phyloP scores from a whole-genome alignment of 2,888 invertebrate species.

The Gerosis bhagava region DNA sequence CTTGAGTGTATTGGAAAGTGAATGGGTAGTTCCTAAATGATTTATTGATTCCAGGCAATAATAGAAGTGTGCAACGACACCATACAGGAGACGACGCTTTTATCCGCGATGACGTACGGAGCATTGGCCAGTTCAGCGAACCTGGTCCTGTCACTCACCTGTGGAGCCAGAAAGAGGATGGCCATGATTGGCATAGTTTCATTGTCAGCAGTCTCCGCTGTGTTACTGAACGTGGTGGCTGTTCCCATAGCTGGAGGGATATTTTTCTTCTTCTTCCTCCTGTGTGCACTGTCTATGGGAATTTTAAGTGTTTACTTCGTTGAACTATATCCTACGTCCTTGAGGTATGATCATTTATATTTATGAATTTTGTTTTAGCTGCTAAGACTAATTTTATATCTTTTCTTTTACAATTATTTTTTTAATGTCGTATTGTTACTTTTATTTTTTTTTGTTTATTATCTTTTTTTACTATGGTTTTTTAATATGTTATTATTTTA shows the following conservation, averaged over 20 bases:
- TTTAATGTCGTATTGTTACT: too few species aligned
- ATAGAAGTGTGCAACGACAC: slow-evolving; percentile 65
- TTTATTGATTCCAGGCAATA: slow-evolving; percentile 40
- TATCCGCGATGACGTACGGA: slow-evolving; percentile 72
- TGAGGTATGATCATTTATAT: slow-evolving; percentile 69
- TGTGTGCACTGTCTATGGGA: slow-evolving; percentile 71
- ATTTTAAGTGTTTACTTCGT: slow-evolving; percentile 74
- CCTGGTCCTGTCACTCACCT: slow-evolving; percentile 66
- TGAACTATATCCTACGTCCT: slow-evolving; percentile 70
- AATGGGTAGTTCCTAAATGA: too few species aligned
- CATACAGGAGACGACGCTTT: slow-evolving; percentile 66
- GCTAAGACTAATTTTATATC: too few species aligned
- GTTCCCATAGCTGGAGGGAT: slow-evolving; percentile 67
- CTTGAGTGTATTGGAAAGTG: too few species aligned
- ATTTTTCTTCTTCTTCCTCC: slow-evolving; percentile 71
- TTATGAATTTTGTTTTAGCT: too few species aligned
- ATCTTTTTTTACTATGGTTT: too few species aligned
- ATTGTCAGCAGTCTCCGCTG: slow-evolving; percentile 52
- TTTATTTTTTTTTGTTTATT: too few species aligned
- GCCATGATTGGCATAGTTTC: slow-evolving; percentile 64
- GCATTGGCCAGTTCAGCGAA: slow-evolving; percentile 65
- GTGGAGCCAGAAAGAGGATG: slow-evolving; percentile 61
- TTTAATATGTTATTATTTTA: too few species aligned
- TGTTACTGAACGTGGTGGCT: slow-evolving; percentile 59
- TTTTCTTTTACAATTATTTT: too few species aligned